Percentiles rank a stretch among this genome's conserved stretches.
Conservation (phyloP, 2,888 invertebrate genomes). For the Neocrepidodera transversa region DNA sequence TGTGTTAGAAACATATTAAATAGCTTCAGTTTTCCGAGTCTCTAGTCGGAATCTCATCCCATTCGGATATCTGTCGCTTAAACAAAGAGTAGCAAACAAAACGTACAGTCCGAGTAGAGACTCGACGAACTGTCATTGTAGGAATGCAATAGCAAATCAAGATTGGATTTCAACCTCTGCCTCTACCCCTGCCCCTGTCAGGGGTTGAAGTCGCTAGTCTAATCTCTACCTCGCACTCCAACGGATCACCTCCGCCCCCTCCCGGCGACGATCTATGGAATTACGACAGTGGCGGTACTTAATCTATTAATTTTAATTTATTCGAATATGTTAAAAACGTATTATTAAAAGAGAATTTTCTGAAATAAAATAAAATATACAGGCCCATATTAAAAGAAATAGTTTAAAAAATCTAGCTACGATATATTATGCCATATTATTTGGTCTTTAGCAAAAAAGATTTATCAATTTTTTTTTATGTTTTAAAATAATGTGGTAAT, state of each 20-base stretch:
- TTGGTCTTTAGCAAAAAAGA: too few relatives aligned
- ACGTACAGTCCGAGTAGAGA: slow-evolving; percentile 39
- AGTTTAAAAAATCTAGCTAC: too few relatives aligned
- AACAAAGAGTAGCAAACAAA: slow-evolving; percentile 59
- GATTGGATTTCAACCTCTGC: slow-evolving; percentile 61
- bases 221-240: slow-evolving; percentile 61
- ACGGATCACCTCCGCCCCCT: slow-evolving; percentile 40
- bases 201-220: slow-evolving; percentile 59
- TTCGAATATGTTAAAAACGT: background rate
- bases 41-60: slow-evolving; percentile 44
- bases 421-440: too few relatives aligned
- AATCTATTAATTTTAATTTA: background rate
- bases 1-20: slow-evolving; percentile 31
- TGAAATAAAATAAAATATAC: too few relatives aligned
- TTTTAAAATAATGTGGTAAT: too few relatives aligned
- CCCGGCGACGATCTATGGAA: too few relatives aligned
- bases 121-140: slow-evolving; percentile 58
- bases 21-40: slow-evolving; percentile 28
- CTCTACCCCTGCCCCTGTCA: slow-evolving; percentile 47
- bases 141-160: slow-evolving; percentile 63
- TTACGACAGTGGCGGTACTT: slow-evolving; percentile 30
- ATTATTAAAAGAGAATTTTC: too few relatives aligned
- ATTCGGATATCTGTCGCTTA: slow-evolving; percentile 52
- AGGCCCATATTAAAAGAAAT: too few relatives aligned
- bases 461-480: too few relatives aligned